Percentiles rank a stretch among this genome's conserved stretches.
phyloP scores from a whole-genome alignment of 2,113 vertebrate species.

The Lophura nycthemera region DNA sequence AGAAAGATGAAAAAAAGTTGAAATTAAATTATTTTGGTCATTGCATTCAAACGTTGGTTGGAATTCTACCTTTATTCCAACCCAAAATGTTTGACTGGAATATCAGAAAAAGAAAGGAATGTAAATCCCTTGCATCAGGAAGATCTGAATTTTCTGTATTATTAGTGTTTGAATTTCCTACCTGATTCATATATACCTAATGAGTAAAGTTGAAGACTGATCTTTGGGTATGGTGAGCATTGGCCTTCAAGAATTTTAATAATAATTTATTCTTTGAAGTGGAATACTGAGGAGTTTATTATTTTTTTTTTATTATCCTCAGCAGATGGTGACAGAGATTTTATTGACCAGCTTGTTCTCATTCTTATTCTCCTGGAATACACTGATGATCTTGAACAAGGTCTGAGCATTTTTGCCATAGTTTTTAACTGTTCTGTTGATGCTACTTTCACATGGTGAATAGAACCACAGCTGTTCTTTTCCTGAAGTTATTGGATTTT shows the following conservation, averaged over 20 bases:
- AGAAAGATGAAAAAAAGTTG: not conserved
- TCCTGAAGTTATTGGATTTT: not conserved
- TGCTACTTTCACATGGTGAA: not conserved
- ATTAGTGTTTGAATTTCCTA: not conserved
- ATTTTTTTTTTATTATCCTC: not conserved
- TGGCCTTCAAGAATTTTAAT: not conserved
- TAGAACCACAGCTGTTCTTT: not conserved
- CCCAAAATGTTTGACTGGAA: not conserved
- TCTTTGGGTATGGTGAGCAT: rapidly evolving
- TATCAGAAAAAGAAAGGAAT: not conserved
- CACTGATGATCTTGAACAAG: not conserved
- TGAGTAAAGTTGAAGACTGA: not conserved
- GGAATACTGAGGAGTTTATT: not conserved
- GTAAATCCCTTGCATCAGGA: not conserved
- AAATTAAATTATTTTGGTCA: not conserved
- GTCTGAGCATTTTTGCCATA: not conserved
- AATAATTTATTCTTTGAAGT: not conserved
- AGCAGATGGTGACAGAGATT: rapidly evolving
- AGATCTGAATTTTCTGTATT: not conserved
- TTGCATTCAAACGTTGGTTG: not conserved
- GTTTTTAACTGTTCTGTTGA: not conserved
- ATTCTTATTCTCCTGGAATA: not conserved
- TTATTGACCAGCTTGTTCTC: not conserved
- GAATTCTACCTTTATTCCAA: not conserved
- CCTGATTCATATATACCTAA: not conserved